A percentile compares a stretch with the other conserved stretches of the same genome.
phyloP scores from a whole-genome alignment of 2,888 invertebrate genomes.

The Drosophila fulvimacula region DNA sequence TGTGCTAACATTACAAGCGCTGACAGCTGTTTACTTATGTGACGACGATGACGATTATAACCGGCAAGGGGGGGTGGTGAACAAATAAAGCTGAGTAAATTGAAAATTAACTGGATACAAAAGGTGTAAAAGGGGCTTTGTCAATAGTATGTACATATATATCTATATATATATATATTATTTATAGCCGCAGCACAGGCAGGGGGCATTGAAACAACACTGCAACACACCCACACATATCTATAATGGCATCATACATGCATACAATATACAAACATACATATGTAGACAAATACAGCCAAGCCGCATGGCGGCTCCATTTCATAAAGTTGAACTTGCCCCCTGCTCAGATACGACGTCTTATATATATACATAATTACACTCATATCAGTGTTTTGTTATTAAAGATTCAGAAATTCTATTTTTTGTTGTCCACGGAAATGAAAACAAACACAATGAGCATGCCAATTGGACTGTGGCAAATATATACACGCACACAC shows the following conservation, averaged over 20 bases:
- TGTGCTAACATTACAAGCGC: slow-evolving; percentile 24
- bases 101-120: slow-evolving; percentile 12
- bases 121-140: slow-evolving; percentile 6
- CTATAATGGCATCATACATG: slow-evolving; percentile 25
- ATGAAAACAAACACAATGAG: slow-evolving; percentile 61
- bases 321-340: slow-evolving; percentile 42
- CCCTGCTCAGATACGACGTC: slow-evolving; percentile 23
- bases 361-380: not conserved
- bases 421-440: slow-evolving; percentile 25
- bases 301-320: slow-evolving; percentile 24
- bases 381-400: slow-evolving; percentile 20
- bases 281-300: not conserved
- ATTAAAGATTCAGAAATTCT: slow-evolving; percentile 12
- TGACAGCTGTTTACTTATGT: slow-evolving; percentile 60
- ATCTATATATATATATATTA: slow-evolving; percentile 36
- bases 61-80: not conserved
- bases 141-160: slow-evolving; percentile 9
- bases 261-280: slow-evolving; percentile 1
- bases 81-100: slow-evolving; percentile 41
- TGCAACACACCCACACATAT: slow-evolving; percentile 22
- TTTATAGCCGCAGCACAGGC: slow-evolving; percentile 46
- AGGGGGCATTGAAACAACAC: slow-evolving; percentile 29
- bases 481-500: slow-evolving; percentile 17
- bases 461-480: slow-evolving; percentile 61
- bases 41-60: not conserved